phyloP scores from a whole-genome alignment of 2,113 vertebrate species.

The Dipodomys spectabilis region DNA sequence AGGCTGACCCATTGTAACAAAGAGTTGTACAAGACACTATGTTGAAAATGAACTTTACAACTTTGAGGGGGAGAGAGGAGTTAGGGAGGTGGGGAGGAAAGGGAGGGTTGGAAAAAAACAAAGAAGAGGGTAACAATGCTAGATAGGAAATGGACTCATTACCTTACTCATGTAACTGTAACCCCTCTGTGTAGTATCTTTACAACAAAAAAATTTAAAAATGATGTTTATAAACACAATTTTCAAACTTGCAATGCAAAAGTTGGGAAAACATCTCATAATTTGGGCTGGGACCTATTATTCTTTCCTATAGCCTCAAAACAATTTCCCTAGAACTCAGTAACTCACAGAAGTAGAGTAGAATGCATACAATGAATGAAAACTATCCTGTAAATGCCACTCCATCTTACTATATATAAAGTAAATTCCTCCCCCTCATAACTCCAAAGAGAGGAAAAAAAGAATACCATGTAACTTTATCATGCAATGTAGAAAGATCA shows the following conservation, averaged over 20 bases:
- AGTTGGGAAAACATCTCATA: conserved; percentile 38
- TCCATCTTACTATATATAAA: conserved; percentile 47
- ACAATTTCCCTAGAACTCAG: conserved; percentile 38
- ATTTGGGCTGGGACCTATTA: conserved; percentile 45
- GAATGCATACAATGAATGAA: conserved; percentile 56
- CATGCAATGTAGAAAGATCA: conserved; percentile 44
- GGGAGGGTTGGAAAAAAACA: too few species aligned
- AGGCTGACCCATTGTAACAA: too few species aligned
- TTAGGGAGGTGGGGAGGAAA: too few species aligned
- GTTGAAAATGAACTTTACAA: too few species aligned
- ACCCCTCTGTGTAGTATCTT: too few species aligned
- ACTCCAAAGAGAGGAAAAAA: conserved; percentile 33
- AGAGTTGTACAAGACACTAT: too few species aligned
- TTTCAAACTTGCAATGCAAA: conserved; percentile 58
- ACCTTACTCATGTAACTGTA: too few species aligned
- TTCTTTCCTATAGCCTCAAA: conserved; percentile 33
- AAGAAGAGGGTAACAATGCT: too few species aligned
- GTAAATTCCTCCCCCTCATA: conserved; percentile 40
- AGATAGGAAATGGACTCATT: too few species aligned
- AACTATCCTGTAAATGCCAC: conserved; percentile 67
- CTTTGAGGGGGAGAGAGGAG: too few species aligned
- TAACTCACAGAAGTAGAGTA: conserved; percentile 36
- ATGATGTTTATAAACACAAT: neutral
- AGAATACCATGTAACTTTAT: conserved; percentile 27
- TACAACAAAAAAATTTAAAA: too few species aligned